Evolutionary conservation across 1,140 invertebrate genomes (phyloP).

Genomic region (Pomacea maculata): DNA sequence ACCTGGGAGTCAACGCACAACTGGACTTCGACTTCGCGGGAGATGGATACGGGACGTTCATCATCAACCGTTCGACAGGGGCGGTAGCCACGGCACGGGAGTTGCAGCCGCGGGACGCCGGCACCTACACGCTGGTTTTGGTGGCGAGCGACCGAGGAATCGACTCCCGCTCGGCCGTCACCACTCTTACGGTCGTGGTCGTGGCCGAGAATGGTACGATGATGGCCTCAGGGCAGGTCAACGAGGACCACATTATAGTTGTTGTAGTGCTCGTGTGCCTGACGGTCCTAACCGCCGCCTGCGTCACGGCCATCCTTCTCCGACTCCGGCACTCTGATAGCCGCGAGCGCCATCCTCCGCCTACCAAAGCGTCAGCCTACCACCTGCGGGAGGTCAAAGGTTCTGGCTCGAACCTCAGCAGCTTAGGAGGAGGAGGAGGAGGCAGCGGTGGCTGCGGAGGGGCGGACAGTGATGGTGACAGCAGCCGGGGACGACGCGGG

Average conservation of each 20-base stretch:
- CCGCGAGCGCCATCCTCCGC: slow-evolving; percentile 13
- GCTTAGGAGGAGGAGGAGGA: background rate
- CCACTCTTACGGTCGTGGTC: slow-evolving; percentile 18
- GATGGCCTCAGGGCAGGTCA: slow-evolving; percentile 1
- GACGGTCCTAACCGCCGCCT: slow-evolving; percentile 26
- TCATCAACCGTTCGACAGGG: slow-evolving; percentile 20
- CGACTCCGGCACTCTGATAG: slow-evolving; percentile 27
- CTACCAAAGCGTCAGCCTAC: slow-evolving; percentile 20
- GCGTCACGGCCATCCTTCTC: slow-evolving; percentile 26
- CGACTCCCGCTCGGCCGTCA: background rate
- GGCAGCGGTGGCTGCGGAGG: background rate
- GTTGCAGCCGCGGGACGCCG: slow-evolving; percentile 16
- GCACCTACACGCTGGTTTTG: slow-evolving; percentile 23
- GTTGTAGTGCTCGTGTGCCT: slow-evolving; percentile 28
- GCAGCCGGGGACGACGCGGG: background rate
- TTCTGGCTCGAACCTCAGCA: slow-evolving; percentile 19
- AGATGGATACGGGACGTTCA: slow-evolving; percentile 18
- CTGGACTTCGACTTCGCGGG: slow-evolving; percentile 20
- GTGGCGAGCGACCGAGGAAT: slow-evolving; percentile 17
- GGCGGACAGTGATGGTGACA: background rate
- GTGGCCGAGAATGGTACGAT: slow-evolving; percentile 23
- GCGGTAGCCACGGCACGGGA: slow-evolving; percentile 14
- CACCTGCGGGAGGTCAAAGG: slow-evolving; percentile 19
- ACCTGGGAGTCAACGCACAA: slow-evolving; percentile 22
- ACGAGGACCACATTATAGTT: slow-evolving; percentile 30